Percentiles rank a stretch among this genome's conserved stretches.
phyloP scores from a whole-genome alignment of 2,888 invertebrate species.

The Leptodirus hochenwartii region DNA sequence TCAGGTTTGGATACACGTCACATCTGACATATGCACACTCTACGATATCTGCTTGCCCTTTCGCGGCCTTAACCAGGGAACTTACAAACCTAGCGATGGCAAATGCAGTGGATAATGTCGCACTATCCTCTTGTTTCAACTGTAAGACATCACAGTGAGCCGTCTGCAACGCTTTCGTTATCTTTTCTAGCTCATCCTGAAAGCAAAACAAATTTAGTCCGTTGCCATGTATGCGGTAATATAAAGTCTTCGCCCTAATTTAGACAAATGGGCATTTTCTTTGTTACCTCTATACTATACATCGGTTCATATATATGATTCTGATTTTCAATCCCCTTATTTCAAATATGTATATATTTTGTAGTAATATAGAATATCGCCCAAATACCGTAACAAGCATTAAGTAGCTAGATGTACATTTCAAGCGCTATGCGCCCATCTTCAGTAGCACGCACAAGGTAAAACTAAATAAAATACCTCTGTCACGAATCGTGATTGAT shows the following conservation, averaged over 20 bases:
- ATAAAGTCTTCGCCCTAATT: no score
- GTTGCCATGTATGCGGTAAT: conserved; percentile 5
- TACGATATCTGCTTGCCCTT: conserved; percentile 21
- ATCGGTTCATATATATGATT: no score
- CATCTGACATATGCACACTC: conserved; percentile 24
- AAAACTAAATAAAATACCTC: no score
- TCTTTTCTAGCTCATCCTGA: conserved; percentile 22
- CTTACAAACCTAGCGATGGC: conserved; percentile 41
- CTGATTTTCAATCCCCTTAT: no score
- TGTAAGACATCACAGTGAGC: conserved; percentile 45
- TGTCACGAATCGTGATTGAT: no score
- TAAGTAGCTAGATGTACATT: no score
- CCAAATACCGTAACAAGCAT: no score
- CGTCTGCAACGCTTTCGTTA: conserved; percentile 29
- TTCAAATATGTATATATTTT: background rate
- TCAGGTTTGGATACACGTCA: conserved; percentile 18
- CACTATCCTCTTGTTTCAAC: conserved; percentile 38
- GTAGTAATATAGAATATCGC: no score
- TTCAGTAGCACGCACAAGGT: no score
- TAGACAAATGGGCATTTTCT: no score
- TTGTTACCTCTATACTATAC: conserved; percentile 4
- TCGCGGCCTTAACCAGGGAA: conserved; percentile 33
- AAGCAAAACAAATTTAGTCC: conserved; percentile 7
- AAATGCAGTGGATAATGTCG: conserved; percentile 42
- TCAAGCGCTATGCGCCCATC: no score